Base-by-base conservation (phyloP, 2,888 invertebrate genomes). In the Dermolepida albohirtum region DNA sequence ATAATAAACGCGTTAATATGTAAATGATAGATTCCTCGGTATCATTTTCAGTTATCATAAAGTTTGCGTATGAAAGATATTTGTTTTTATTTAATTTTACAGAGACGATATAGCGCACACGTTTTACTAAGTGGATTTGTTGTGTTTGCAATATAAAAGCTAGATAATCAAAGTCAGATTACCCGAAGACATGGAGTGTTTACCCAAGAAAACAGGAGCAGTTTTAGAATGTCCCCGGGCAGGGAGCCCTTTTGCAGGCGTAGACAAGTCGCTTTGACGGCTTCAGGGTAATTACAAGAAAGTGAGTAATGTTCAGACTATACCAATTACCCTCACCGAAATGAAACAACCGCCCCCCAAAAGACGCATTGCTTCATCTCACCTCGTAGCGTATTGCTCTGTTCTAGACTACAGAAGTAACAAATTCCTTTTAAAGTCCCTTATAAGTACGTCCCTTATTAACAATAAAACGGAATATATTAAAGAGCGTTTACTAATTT, bases 201-300 rank as follows among this genome's bases (percentile, higher is more conserved):
- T 74, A 74, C 59, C 70, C 71, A 79, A 79, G 76, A 73, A 73
- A 71, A 68, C 64, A 74, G 73, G 78, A 78, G 77, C 75, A 78
- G 78, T 78, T 78, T 65, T 76, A 74, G 75, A 77, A 79, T 79
- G 77, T 77, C 80, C 80, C 73, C 76, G 71, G 79, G 80, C 78
- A 74, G 77, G 71, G 76, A 74, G 78, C 80, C 80, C 80, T 81
- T 34, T 79, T 79, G 77, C 79, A 71, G 79, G 78, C 79, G 66
- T 81, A 80, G 83, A 83, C 83, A 83, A 81, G 79, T 81, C 81
- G 80, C 80, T 80, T 79, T 79, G 79, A 80, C 78, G 76, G 81
- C 81, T 81, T 75, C 74, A 70, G 80, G 81, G 82, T 81, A 83
- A 83, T 83, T 83, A 82, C 81, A 80, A 80, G 79, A 80, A 59